These are phyloP conservation scores for Caretta caretta DNA, from an alignment of 2,113 vertebrate genomes.

Conservation along the genomic window DNA sequence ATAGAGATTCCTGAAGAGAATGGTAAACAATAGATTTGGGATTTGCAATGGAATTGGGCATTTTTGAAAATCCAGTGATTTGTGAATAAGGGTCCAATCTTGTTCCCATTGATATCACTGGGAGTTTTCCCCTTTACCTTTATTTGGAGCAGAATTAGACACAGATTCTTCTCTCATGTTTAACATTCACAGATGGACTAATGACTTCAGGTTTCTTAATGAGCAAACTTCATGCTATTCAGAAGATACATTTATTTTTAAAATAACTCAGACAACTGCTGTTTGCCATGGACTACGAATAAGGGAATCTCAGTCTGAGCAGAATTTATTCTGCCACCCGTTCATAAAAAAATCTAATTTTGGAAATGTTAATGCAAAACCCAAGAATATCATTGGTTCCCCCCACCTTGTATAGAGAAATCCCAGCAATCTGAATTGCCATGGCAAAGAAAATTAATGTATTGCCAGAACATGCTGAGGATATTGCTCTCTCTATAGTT, in stretches of 20 bases:
- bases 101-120: accelerated
- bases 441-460: background rate
- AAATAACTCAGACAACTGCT: background rate
- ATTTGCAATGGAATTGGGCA: accelerated
- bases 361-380: background rate
- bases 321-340: background rate
- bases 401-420: background rate
- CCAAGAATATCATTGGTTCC: background rate
- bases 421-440: background rate
- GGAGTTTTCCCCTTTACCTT: background rate
- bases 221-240: background rate
- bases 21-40: background rate
- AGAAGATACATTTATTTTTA: background rate
- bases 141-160: background rate
- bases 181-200: background rate
- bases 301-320: background rate
- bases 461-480: background rate
- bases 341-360: background rate
- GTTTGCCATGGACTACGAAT: background rate
- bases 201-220: background rate
- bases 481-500: background rate
- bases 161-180: background rate
- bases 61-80: background rate
- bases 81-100: accelerated
- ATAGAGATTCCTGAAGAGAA: background rate